Evolutionary conservation across 2,113 vertebrate species (phyloP), one percentile per base, ranked within the genome.

Genomic region (Silurus asotus): DNA sequence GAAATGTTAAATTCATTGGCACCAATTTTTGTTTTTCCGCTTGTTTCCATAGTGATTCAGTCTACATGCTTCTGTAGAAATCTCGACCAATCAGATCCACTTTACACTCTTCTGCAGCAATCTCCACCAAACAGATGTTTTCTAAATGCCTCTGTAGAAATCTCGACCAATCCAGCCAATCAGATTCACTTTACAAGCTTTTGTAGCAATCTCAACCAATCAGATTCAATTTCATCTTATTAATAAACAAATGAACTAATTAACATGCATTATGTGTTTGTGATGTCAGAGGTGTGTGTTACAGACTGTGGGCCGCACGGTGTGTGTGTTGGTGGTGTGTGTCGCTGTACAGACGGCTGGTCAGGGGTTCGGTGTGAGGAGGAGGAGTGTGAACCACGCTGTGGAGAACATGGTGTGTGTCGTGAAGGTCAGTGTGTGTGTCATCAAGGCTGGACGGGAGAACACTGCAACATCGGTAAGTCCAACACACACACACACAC

Each of bases 401-500:
- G 98, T 89, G 93, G 96, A 0, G 98, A 99, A 90, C 98, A 99
- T 0, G 98, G 98, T 49, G 96, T 97, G 89, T 99, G 98, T 87
- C 95, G 96, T 79, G 97, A 99, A 4, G 97, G 97, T 90, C 98
- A 97, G 93, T 99, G 98, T 53, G 97, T 99, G 91, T 99, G 98
- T 89, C 97, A 95, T 94, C 98, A 98, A 91, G 98, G 98, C 85
- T 99, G 98, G 98, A 99, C 97, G 0, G 98, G 98, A 62, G 98
- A 99, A 90, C 97, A 98, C 94, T 99, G 98, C 87, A 99, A 97
- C 86, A 99, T 99, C 84, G 98, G 98, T 99, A 91, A 94, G 94
- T 88, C 75, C 65, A 64, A 90, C 89, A 88, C 70, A 64, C 28
- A 45, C 59, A 10, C 55, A 58, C 55, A 45, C 76, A 59, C 55